Evolutionary conservation across 2,797 vertebrate species (phyloP).

Genomic region (Megalops cyprinoides): DNA sequence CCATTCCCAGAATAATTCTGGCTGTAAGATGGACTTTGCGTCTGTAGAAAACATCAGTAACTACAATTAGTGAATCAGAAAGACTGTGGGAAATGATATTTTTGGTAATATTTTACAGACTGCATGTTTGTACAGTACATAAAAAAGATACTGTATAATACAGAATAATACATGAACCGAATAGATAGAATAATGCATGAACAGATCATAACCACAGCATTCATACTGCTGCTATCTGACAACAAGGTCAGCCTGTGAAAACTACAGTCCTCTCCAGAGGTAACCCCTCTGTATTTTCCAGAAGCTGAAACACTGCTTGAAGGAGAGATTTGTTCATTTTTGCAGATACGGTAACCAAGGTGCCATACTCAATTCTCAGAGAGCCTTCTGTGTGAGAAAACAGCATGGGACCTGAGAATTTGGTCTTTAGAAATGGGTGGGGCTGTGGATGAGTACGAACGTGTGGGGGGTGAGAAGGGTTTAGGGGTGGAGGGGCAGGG

Average conservation of each 20-base stretch:
- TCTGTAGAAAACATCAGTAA: constrained; percentile 58
- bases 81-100: neutral
- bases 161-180: too few relatives aligned
- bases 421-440: neutral
- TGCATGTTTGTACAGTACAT: too few relatives aligned
- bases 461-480: neutral
- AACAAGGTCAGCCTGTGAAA: neutral
- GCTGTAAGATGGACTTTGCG: constrained; percentile 71
- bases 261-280: neutral
- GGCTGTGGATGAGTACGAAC: neutral
- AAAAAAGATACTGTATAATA: too few relatives aligned
- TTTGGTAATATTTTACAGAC: too few relatives aligned
- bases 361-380: too few relatives aligned
- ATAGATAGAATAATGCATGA: neutral
- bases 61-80: neutral
- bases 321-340: neutral
- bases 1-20: constrained; percentile 66
- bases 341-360: neutral
- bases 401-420: neutral
- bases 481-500: too few relatives aligned
- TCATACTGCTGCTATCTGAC: neutral
- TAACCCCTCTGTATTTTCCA: constrained; percentile 11
- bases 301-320: constrained; percentile 9
- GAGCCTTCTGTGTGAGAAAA: too few relatives aligned
- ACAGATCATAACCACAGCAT: neutral